Evolutionary conservation across 2,888 invertebrate species (phyloP).

Genomic region (Ennomos fuscantarius): DNA sequence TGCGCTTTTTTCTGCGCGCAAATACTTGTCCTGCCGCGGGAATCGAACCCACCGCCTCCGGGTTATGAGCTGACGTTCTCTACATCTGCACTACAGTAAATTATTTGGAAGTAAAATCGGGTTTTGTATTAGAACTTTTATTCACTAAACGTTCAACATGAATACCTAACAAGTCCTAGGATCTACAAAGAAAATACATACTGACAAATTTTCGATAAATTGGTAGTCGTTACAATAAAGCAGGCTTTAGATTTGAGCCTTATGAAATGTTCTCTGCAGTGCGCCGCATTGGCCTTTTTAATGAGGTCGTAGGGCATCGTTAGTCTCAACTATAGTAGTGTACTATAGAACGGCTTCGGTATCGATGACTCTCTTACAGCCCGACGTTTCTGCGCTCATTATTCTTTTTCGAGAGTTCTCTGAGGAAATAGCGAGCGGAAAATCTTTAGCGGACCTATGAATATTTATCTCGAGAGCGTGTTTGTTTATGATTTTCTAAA

Average conservation of each 20-base stretch:
- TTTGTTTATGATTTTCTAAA: conserved; percentile 22
- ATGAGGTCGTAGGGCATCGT: conserved; percentile 59
- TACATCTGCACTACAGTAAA: too few species aligned
- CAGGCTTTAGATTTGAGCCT: conserved; percentile 18
- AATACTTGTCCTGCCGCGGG: too few species aligned
- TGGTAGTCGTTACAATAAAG: conserved; percentile 17
- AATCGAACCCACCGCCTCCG: too few species aligned
- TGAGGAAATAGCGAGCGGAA: conserved; percentile 35
- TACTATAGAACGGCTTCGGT: conserved; percentile 30
- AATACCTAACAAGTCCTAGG: too few species aligned
- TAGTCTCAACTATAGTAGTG: conserved; percentile 42
- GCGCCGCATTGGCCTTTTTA: conserved; percentile 57
- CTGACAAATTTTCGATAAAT: conserved; percentile 21
- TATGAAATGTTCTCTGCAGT: conserved; percentile 45
- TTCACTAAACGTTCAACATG: too few species aligned
- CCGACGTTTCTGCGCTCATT: conserved; percentile 54
- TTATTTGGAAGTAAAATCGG: too few species aligned
- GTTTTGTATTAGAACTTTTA: too few species aligned
- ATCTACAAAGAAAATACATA: too few species aligned
- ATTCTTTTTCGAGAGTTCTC: conserved; percentile 50
- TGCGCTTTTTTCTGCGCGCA: too few species aligned
- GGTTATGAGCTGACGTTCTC: too few species aligned
- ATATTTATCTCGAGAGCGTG: conserved; percentile 33
- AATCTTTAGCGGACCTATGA: conserved; percentile 36
- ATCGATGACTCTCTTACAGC: conserved; percentile 56